These are phyloP conservation scores for Oedothorax gibbosus DNA, from an alignment of 1,140 invertebrate species.

Conservation along the genomic window DNA sequence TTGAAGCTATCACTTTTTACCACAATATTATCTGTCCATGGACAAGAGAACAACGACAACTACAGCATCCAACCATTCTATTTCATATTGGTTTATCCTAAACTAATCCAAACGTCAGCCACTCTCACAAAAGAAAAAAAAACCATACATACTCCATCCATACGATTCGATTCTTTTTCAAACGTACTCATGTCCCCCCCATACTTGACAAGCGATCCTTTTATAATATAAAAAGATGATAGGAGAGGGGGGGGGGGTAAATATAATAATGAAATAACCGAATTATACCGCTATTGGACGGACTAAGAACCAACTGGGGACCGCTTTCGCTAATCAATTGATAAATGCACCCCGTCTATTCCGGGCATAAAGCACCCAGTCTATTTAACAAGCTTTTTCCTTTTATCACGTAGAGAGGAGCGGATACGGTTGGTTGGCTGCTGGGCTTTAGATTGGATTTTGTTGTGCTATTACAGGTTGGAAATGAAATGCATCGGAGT, in stretches of 20 bases:
- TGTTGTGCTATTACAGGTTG: neutral
- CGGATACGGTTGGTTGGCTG: neutral
- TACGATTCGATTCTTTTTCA: constrained; percentile 9
- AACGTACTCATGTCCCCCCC: constrained; percentile 1
- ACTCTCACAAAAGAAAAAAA: neutral
- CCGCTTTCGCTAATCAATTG: constrained; percentile 33
- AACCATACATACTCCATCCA: neutral
- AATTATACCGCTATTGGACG: constrained; percentile 14
- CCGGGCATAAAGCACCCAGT: constrained; percentile 7
- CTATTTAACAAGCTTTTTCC: constrained; percentile 37
- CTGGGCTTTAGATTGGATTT: neutral
- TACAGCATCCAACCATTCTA: too few species aligned
- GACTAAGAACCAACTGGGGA: constrained; percentile 15
- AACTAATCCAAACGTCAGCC: neutral
- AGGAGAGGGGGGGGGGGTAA: neutral
- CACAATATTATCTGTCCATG: too few species aligned
- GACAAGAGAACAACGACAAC: too few species aligned
- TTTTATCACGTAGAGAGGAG: constrained; percentile 12
- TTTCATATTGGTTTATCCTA: too few species aligned
- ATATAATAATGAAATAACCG: too few species aligned
- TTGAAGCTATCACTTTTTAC: too few species aligned
- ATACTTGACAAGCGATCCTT: neutral
- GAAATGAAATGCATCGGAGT: neutral
- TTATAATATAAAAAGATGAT: neutral
- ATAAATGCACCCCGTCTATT: neutral